Base-by-base conservation (phyloP, 35 echinoderm and acorn worm species). In the Chiridota heheva region DNA sequence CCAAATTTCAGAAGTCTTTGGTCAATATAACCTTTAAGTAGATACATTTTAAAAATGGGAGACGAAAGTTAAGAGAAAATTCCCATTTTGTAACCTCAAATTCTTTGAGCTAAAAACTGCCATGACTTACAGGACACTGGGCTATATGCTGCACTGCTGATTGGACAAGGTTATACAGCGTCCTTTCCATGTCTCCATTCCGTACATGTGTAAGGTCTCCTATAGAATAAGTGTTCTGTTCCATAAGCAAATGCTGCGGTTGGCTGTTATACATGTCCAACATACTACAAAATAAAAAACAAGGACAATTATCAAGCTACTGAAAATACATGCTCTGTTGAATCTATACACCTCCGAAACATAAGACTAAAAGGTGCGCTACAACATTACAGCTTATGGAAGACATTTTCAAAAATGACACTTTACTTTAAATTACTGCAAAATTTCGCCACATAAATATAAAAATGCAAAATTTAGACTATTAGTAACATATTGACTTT, bases 161-260 rank as follows among this genome's bases (percentile, higher is more conserved):
- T 25, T 83, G 70, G 31, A 92, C 90, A 7, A 92, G 77, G 24
- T 88, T 79, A 35, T 41, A 44, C 27, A 97, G 46, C 1, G 44
- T 72, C 15, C 46, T 84, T 58, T 84, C 88, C 80, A 97, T 57
- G 29, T 97, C 93, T 32, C 88, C 88, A 35, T 66, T 87, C 3
- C 80, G 77, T 4, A 91, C 88, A 27, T 74, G 64, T 16, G 84
- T 42, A 20, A 97, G 64, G 74, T 97, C 93, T 80, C 59, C 70
- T 42, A 97, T 46, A 5, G 93, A 97, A 84, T 88, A 97, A 10
- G 90, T 72, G 35, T 97, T 67, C 28, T 80, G 81, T 47, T 97
- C 84, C 5, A 47, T 73, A 58, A 91, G 71, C 10, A 89, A 64
- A 34, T 97, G 88, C 2, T 59, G 70, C 15, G 93, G 84, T 24